Evolutionary conservation across 2,113 vertebrate species (phyloP).

Genomic region (Melanostigma gelatinosum): DNA sequence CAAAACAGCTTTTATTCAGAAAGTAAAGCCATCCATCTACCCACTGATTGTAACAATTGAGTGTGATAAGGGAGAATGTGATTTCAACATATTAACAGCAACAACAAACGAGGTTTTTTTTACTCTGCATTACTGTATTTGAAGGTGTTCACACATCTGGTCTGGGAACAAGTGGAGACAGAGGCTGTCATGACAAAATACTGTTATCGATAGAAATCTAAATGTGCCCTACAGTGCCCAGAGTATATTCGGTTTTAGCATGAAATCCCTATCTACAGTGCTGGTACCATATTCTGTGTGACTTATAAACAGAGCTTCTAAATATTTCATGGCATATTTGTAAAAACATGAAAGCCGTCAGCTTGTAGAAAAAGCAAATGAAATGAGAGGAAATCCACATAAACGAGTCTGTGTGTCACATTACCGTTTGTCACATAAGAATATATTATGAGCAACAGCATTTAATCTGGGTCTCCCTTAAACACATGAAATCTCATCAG

Average conservation of each 20-base stretch:
- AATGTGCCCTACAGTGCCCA: background rate
- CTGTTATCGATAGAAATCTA: background rate
- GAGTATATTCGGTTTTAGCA: background rate
- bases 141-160: background rate
- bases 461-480: conserved; percentile 3
- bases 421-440: conserved; percentile 1
- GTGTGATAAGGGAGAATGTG: background rate
- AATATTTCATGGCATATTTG: background rate
- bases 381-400: background rate
- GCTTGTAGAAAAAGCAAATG: background rate
- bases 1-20: background rate
- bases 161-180: background rate
- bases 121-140: background rate
- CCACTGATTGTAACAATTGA: background rate
- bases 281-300: background rate
- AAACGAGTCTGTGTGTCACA: background rate
- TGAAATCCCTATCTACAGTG: background rate
- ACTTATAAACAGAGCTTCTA: background rate
- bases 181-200: background rate
- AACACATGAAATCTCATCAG: background rate
- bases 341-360: background rate
- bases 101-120: background rate
- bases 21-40: background rate
- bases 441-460: background rate
- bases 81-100: background rate